These are phyloP conservation scores for Poecilus cupreus DNA, from an alignment of 2,888 invertebrate species.

Conservation along the genomic window DNA sequence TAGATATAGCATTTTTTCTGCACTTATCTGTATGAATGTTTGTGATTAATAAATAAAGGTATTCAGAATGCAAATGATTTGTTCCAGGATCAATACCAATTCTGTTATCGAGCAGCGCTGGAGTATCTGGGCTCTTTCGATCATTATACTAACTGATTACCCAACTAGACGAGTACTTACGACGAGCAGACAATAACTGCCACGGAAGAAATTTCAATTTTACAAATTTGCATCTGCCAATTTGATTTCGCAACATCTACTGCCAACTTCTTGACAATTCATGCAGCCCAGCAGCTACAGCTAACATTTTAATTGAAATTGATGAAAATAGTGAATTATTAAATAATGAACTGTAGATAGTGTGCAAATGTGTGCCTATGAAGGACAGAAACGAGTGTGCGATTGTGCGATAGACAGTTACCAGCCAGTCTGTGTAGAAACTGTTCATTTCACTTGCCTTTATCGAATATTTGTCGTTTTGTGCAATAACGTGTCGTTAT, in stretches of 20 bases:
- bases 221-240: constrained; percentile 59
- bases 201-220: constrained; percentile 50
- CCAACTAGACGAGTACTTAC: constrained; percentile 49
- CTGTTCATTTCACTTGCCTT: constrained; percentile 56
- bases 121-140: constrained; percentile 99
- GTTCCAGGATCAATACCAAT: constrained; percentile 97
- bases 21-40: too few relatives aligned
- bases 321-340: constrained; percentile 56
- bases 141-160: constrained; percentile 90
- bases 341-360: constrained; percentile 57
- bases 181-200: constrained; percentile 57
- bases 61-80: too few relatives aligned
- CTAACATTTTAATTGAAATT: constrained; percentile 55
- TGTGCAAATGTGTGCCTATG: constrained; percentile 57
- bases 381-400: constrained; percentile 38
- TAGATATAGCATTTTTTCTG: too few relatives aligned
- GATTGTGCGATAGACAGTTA: constrained; percentile 58
- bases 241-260: constrained; percentile 59
- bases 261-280: constrained; percentile 59
- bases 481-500: constrained; percentile 50
- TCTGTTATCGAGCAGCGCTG: constrained; percentile 98
- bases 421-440: constrained; percentile 57
- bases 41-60: too few relatives aligned
- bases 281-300: constrained; percentile 57
- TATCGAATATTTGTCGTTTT: constrained; percentile 46